Evolutionary conservation across 2,113 vertebrate genomes (phyloP), one percentile per base, ranked within the genome.

Genomic region (Felis chaus): DNA sequence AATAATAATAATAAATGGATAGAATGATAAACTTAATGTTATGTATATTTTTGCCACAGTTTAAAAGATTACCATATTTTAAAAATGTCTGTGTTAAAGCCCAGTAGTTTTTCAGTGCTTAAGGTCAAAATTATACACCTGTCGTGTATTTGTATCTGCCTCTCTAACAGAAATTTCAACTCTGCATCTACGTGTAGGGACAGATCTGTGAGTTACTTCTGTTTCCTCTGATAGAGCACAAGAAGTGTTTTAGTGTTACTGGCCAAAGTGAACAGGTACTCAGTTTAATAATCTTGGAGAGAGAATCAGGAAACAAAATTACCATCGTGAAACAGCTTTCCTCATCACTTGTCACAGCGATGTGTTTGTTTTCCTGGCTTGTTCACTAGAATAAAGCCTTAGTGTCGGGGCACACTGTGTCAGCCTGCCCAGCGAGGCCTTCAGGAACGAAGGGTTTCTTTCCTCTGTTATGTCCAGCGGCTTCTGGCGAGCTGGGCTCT

Each of bases 311-410:
- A 85, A 79, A 14, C 19, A 3, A 4, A 25, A 7, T 68, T 7
- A 12, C 41, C 3, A 0, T 1, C 50, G 0, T 1, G 13, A 11
- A 19, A 3, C 23, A 1, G 50, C 29, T 10, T 23, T 48, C 4
- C 41, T 18, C 45, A 1, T 1, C 9, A 1, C 23, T 15, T 2
- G 57, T 48, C 8, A 8, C 9, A 4, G 57, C 0, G 57, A 14
- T 0, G 8, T 1, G 3, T 19, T 4, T 7, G 0, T 21, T 55
- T 33, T 25, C 14, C 8, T 0, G 19, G 73, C 33, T 55, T 4
- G 2, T 15, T n/a, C 45, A 1, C 76, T 0, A 14, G 3, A 3
- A 1, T 4, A 2, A 3, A 12, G 23, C 78, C 19, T 29, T 6
- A 13, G 1, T 25, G 39, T 3, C 1, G 50, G 29, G 71, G 27